phyloP scores from a whole-genome alignment of 1,140 invertebrate species.

The Zaprionus inermis region DNA sequence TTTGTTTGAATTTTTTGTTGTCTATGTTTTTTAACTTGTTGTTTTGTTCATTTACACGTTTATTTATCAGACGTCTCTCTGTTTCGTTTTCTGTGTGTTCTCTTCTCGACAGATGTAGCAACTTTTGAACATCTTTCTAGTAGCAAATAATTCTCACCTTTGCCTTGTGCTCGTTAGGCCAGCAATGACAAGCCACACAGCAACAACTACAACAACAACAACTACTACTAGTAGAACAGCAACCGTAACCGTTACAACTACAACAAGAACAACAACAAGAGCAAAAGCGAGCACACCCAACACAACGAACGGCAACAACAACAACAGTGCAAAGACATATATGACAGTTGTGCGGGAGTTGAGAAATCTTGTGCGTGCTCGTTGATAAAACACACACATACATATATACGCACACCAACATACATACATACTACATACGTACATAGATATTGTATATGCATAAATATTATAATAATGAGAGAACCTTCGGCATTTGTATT shows the following conservation, averaged over 20 bases:
- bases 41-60: slow-evolving; percentile 49
- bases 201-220: slow-evolving; percentile 36
- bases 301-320: slow-evolving; percentile 24
- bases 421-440: slow-evolving; percentile 7
- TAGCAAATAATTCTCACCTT: slow-evolving; percentile 64
- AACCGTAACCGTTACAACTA: slow-evolving; percentile 16
- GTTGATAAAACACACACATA: slow-evolving; percentile 13
- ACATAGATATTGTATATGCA: slow-evolving; percentile 15
- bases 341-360: slow-evolving; percentile 18
- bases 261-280: slow-evolving; percentile 8
- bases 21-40: slow-evolving; percentile 15
- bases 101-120: slow-evolving; percentile 74
- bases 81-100: slow-evolving; percentile 54
- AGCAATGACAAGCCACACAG: slow-evolving; percentile 70
- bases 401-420: slow-evolving; percentile 7
- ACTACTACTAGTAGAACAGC: slow-evolving; percentile 24
- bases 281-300: slow-evolving; percentile 2
- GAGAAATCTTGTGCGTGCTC: slow-evolving; percentile 37
- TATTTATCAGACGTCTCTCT: slow-evolving; percentile 57
- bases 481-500: slow-evolving; percentile 44
- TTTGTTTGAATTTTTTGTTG: slow-evolving; percentile 17
- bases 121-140: slow-evolving; percentile 73
- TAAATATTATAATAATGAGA: slow-evolving; percentile 24
- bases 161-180: slow-evolving; percentile 68
- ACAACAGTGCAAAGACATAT: slow-evolving; percentile 14